Evolutionary conservation across 2,113 vertebrate genomes (phyloP).

Genomic region (Cnemophilus loriae): DNA sequence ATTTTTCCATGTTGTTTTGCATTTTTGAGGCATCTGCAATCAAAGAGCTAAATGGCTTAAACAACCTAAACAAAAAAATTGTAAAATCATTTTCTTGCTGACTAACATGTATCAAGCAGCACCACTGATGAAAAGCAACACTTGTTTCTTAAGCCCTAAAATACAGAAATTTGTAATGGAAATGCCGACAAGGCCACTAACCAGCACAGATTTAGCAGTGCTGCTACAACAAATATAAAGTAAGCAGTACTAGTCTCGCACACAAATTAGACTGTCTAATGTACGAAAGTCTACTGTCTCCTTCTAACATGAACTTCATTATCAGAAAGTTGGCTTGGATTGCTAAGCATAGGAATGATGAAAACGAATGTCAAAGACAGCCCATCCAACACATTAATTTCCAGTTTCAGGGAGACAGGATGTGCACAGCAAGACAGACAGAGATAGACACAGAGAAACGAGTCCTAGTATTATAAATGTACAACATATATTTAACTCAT

Average conservation of each 20-base stretch:
- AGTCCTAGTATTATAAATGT: neutral
- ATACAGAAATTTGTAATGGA: neutral
- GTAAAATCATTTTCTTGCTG: neutral
- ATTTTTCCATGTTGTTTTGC: neutral
- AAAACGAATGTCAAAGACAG: slow-evolving; percentile 47
- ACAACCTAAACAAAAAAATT: neutral
- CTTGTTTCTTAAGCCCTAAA: neutral
- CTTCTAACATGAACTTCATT: slow-evolving; percentile 25
- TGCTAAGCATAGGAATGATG: neutral
- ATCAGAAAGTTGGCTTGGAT: slow-evolving; percentile 17
- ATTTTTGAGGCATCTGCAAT: neutral
- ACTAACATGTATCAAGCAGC: neutral
- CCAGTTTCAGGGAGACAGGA: neutral
- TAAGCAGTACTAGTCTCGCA: neutral
- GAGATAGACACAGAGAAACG: neutral
- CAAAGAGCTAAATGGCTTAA: neutral
- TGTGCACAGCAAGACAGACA: neutral
- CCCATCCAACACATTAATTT: slow-evolving; percentile 5
- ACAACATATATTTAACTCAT: neutral
- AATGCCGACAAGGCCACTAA: neutral
- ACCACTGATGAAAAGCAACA: neutral
- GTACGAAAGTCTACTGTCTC: neutral
- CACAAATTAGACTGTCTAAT: neutral
- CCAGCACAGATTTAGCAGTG: neutral
- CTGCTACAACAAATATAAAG: neutral